Conservation (phyloP, 2,888 invertebrate genomes). For the Lithophane leautieri region DNA sequence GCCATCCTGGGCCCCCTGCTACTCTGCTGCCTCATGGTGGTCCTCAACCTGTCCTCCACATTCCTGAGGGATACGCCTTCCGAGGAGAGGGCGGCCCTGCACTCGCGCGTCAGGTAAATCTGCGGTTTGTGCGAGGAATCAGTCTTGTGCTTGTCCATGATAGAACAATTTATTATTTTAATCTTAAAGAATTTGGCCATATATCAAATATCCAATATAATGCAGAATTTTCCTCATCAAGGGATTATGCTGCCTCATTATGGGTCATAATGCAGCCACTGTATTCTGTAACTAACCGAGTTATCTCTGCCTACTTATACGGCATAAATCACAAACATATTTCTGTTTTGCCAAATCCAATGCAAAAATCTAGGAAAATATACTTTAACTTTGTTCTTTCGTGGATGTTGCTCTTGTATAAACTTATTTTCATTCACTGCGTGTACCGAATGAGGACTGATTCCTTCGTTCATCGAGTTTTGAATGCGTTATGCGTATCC, state of each 20-base stretch:
- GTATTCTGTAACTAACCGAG: neutral
- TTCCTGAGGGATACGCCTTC: slow-evolving; percentile 92
- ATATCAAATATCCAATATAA: neutral
- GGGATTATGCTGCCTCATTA: no score
- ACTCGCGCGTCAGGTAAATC: slow-evolving; percentile 88
- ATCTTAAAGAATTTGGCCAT: neutral
- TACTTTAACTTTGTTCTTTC: slow-evolving; percentile 30
- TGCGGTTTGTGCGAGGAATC: slow-evolving; percentile 29
- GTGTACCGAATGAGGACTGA: slow-evolving; percentile 35
- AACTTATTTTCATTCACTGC: slow-evolving; percentile 32
- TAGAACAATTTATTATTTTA: slow-evolving; percentile 21
- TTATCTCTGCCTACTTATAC: neutral
- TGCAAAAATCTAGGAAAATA: neutral
- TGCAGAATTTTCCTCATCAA: neutral
- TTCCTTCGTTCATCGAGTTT: slow-evolving; percentile 46
- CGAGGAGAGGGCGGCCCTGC: slow-evolving; percentile 90
- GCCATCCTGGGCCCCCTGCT: slow-evolving; percentile 99
- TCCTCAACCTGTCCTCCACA: slow-evolving; percentile 95
- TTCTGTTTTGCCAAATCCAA: neutral
- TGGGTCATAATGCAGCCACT: neutral
- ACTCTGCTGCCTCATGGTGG: slow-evolving; percentile 98
- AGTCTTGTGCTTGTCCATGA: slow-evolving; percentile 22
- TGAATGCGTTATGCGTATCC: slow-evolving; percentile 25
- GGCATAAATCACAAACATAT: neutral
- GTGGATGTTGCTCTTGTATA: slow-evolving; percentile 27